phyloP scores from a whole-genome alignment of 2,888 invertebrate species.

The Sarcophaga subvicina region DNA sequence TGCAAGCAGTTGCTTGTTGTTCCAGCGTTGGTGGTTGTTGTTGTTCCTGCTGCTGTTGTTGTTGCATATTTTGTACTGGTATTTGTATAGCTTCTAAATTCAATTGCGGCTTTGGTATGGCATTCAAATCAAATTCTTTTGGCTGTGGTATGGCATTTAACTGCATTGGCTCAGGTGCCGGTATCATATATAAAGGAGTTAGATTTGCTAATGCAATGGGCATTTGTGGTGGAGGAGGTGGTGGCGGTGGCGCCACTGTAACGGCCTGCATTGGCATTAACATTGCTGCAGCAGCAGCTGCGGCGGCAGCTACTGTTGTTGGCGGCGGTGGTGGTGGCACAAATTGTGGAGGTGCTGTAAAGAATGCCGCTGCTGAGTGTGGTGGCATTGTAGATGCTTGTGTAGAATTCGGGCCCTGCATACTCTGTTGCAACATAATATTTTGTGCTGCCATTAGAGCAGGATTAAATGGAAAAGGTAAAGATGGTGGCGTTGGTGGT shows the following conservation, averaged over 20 bases:
- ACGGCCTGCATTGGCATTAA: conserved; percentile 72
- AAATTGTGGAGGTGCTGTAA: conserved; percentile 65
- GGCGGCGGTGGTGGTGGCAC: conserved; percentile 76
- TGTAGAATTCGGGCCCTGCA: conserved; percentile 56
- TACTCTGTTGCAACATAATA: conserved; percentile 53
- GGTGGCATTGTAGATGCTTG: conserved; percentile 69
- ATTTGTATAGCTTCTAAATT: conserved; percentile 85
- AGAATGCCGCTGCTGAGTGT: conserved; percentile 65
- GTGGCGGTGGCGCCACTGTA: conserved; percentile 76
- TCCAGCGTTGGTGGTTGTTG: conserved; percentile 31
- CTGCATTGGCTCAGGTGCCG: conserved; percentile 84
- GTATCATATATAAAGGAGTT: conserved; percentile 81
- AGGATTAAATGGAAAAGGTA: conserved; percentile 69
- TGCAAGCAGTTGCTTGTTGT: conserved; percentile 20
- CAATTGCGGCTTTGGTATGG: conserved; percentile 84
- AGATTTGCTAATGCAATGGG: conserved; percentile 75
- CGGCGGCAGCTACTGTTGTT: conserved; percentile 68
- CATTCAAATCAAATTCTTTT: conserved; percentile 84
- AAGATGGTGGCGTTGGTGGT: conserved; percentile 73
- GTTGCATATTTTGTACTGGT: conserved; percentile 76
- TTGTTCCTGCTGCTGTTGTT: conserved; percentile 42
- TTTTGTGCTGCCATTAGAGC: conserved; percentile 67
- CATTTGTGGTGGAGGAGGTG: conserved; percentile 77
- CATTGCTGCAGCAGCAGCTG: conserved; percentile 72
- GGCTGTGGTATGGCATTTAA: conserved; percentile 86